These are phyloP conservation scores for Drosophila hamatofila DNA, from an alignment of 2,888 invertebrate species.

Conservation along the genomic window DNA sequence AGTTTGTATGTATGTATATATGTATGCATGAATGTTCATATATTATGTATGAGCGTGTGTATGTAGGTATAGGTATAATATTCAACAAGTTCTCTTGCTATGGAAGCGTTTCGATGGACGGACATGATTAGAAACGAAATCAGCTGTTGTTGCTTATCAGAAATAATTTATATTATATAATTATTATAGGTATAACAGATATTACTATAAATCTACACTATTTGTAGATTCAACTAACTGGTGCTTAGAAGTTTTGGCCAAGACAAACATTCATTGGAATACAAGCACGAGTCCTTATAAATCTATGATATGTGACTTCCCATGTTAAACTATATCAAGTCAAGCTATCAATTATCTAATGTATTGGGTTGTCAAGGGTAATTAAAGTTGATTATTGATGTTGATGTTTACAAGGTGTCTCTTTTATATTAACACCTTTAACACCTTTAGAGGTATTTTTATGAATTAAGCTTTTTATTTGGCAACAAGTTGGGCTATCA, in stretches of 20 bases:
- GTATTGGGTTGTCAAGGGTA: background rate
- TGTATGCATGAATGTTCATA: no score
- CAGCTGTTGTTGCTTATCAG: slow-evolving; percentile 5
- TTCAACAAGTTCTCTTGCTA: background rate
- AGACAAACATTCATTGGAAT: background rate
- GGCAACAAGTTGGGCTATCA: background rate
- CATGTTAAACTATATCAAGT: no score
- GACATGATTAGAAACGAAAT: background rate
- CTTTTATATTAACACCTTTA: slow-evolving; percentile 7
- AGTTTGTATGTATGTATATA: background rate
- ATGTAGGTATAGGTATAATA: background rate
- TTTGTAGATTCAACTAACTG: background rate
- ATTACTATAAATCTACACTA: background rate
- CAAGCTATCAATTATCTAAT: background rate
- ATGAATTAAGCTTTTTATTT: background rate
- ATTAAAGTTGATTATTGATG: background rate
- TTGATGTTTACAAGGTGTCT: background rate
- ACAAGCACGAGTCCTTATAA: no score
- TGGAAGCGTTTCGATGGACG: background rate
- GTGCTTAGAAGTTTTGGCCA: background rate
- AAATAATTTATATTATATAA: background rate
- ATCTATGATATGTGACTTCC: no score
- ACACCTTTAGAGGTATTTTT: slow-evolving; percentile 3
- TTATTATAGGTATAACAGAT: background rate
- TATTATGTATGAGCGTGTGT: background rate